Conservation (phyloP, 1,140 invertebrate species). For the Nasonia longicornis region DNA sequence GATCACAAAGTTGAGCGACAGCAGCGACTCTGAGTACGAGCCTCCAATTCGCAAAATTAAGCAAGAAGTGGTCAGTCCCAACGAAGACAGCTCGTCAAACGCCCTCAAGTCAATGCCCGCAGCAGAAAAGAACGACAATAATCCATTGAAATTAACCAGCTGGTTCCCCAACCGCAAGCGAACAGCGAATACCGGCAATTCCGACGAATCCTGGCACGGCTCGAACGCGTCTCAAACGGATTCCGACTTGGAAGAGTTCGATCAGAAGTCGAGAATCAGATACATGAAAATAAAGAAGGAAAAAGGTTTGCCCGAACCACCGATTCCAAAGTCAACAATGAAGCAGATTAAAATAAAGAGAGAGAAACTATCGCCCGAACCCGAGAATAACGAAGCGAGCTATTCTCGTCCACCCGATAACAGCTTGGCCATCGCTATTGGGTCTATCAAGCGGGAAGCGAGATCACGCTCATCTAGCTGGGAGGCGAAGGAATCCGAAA, state of each 20-base stretch:
- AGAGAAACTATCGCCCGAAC: background rate
- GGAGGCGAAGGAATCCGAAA: background rate
- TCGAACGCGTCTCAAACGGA: background rate
- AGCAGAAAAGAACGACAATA: background rate
- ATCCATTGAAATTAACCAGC: slow-evolving; percentile 1
- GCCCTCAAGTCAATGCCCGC: background rate
- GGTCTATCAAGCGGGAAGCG: background rate
- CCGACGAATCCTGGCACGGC: background rate
- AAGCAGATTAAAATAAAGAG: slow-evolving; percentile 6
- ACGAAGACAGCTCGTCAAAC: background rate
- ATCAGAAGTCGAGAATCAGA: background rate
- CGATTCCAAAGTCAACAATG: background rate
- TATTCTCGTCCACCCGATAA: background rate
- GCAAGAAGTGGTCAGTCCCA: background rate
- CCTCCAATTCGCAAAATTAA: background rate
- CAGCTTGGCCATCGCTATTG: background rate
- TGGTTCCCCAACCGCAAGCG: slow-evolving; percentile 9
- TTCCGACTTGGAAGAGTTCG: background rate
- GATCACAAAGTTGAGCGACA: slow-evolving; percentile 18
- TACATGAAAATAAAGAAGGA: slow-evolving; percentile 8
- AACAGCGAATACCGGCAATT: background rate
- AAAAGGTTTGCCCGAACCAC: background rate
- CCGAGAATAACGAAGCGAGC: background rate
- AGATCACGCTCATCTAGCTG: background rate
- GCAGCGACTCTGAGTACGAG: background rate